Base-by-base conservation (phyloP, 2,113 vertebrate genomes). In the Phaetusa simplex region DNA sequence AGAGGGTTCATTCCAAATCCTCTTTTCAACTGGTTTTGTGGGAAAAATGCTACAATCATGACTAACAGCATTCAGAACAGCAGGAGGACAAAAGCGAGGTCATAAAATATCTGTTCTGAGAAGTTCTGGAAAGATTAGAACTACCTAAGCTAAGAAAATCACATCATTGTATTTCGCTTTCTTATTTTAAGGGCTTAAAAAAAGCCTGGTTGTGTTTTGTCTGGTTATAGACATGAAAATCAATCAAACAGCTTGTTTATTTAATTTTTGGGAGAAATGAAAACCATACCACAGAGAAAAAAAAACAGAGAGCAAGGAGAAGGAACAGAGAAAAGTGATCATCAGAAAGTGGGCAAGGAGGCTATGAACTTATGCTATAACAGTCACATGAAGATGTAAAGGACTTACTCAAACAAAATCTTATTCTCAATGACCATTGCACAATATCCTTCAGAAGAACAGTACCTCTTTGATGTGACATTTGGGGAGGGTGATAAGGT, bases 1-100 rank as follows among this genome's bases (percentile, higher is more conserved):
- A 89, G 17, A 89, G 20, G 20, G 7, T 40, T 61, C 73, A 56
- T 66, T 71, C 32, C 4, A 70, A 62, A 43, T 14, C 74, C 7
- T 74, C 10, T 62, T 26, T 52, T 76, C 34, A 91, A 22, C 6
- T 66, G 34, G 2, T 14, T 85, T 88, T 43, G 14, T 50, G 23
- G 11, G 1, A 13, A 81, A 86, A 92, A 82, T 24, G 3, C 17
- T n/a, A n/a, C 8, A 79, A 36, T 65, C 30, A 26, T 30, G 55
- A 56, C 23, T 3, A 74, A 62, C 4, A 66, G 8, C 27, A 70
- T 62, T 67, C 12, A 62, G 52, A 83, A 66, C 6, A 62, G 9
- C 20, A 74, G 0, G 0, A 61, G 7, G 15, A 82, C 12, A 65
- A 81, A 74, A 40, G 80, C 40, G 11, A 12, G 1, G 1, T 21